These are phyloP conservation scores for Nezara viridula DNA, from an alignment of 2,888 invertebrate species.

Conservation along the genomic window DNA sequence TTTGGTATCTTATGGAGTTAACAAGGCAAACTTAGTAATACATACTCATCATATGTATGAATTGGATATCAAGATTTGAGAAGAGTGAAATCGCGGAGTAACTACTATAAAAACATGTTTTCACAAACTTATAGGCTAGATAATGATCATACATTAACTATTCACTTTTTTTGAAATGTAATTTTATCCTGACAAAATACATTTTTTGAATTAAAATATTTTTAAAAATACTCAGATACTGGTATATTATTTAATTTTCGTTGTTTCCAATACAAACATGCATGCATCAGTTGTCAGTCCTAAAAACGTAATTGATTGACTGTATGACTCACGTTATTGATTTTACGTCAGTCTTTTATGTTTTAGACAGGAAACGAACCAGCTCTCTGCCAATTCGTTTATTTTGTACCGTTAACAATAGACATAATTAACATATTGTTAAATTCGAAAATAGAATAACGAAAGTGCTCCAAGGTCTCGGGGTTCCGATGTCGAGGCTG, in stretches of 20 bases:
- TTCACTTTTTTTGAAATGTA: too few species aligned
- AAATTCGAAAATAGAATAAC: not conserved
- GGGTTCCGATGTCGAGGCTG: not conserved
- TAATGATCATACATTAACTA: too few species aligned
- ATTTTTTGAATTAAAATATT: too few species aligned
- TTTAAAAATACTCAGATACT: too few species aligned
- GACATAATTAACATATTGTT: not conserved
- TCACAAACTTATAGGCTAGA: too few species aligned
- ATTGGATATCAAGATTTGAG: too few species aligned
- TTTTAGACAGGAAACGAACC: not conserved
- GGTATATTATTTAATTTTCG: not conserved
- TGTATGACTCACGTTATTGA: not conserved
- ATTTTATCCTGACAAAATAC: too few species aligned
- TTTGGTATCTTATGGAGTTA: too few species aligned
- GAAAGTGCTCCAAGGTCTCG: not conserved
- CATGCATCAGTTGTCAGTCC: not conserved
- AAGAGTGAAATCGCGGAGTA: too few species aligned
- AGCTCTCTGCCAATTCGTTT: not conserved
- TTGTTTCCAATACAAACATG: not conserved
- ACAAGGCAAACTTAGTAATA: too few species aligned
- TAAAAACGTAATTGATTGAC: not conserved
- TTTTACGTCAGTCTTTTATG: not conserved
- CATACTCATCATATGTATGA: too few species aligned
- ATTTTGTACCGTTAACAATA: not conserved
- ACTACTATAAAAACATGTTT: too few species aligned